Conservation (phyloP, 2,113 vertebrate genomes). For the Cheilinus undulatus region DNA sequence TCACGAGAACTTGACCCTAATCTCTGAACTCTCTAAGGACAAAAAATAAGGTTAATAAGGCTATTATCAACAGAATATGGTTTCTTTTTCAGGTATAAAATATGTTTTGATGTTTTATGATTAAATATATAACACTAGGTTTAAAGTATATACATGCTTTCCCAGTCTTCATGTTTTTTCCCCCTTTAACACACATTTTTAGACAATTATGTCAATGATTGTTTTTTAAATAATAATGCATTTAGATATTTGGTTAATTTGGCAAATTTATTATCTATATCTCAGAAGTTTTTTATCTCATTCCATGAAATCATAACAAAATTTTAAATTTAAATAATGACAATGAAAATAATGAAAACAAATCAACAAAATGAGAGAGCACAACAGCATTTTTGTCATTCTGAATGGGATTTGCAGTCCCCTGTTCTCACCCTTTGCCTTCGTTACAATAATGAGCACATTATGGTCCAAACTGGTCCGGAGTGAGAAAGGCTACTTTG, state of each 20-base stretch:
- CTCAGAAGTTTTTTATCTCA: background rate
- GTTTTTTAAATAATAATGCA: background rate
- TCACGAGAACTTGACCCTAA: background rate
- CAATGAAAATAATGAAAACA: constrained; percentile 4
- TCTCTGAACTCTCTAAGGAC: background rate
- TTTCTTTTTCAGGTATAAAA: background rate
- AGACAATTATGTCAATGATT: background rate
- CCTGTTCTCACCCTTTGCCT: constrained; percentile 57
- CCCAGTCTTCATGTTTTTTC: background rate
- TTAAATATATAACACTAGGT: background rate
- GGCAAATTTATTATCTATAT: background rate
- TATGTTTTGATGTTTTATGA: background rate
- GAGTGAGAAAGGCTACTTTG: constrained; percentile 82
- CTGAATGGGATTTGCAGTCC: constrained; percentile 59
- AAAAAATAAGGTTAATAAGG: background rate
- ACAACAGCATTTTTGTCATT: constrained; percentile 71
- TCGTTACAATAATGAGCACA: constrained; percentile 74
- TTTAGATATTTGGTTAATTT: background rate
- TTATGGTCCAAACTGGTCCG: constrained; percentile 73
- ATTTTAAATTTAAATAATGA: background rate
- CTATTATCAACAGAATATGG: background rate
- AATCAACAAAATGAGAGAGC: constrained; percentile 32
- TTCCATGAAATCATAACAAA: background rate
- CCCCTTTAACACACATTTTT: background rate
- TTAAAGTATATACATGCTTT: background rate